Evolutionary conservation across 1,140 invertebrate species (phyloP), one percentile per base, ranked within the genome.

Genomic region (Philopotamus ludificatus): DNA sequence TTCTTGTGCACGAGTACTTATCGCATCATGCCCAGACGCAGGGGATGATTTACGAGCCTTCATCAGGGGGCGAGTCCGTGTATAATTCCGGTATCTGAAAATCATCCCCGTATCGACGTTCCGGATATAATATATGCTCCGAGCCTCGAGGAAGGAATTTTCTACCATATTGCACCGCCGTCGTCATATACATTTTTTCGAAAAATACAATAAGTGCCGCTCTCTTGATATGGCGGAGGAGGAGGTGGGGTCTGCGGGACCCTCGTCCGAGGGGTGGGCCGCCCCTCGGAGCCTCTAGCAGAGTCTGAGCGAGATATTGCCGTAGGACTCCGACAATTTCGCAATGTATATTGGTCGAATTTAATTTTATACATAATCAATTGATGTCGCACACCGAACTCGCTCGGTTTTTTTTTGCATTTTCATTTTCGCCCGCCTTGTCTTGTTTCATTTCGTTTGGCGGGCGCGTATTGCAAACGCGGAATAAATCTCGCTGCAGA

Each of bases 291-390:
- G 58, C 65, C 59, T 67, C 58, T 63, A 57, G 53, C 51, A 65
- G 63, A 69, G 67, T 69, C 67, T 69, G 67, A 69, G 67, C 67
- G 67, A 69, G 67, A 69, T 69, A 69, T 69, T 66, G 67, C 67
- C 58, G 21, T 49, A 65, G 67, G 67, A 34, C 63, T 50, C 50
- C 49, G 51, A 47, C 49, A 18, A 25, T 44, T 12, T 26, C 23
- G 28, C 45, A 62, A 15, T 21, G 42, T 26, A 25, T 23, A 47
- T 41, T 22, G 10, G 57, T 47, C 57, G 57, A 60, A 26, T 60
- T 60, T 25, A 21, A 26, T 54, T 54, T 54, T 25, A 26, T 12
- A 3, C 8, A 47, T 20, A 47, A 47, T 20, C 12, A 34, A n/a
- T n/a, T n/a, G n/a, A n/a, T n/a, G n/a, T n/a, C n/a, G n/a, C n/a